Base-by-base conservation (phyloP, 2,888 invertebrate species). In the Patella ulyssiponensis region DNA sequence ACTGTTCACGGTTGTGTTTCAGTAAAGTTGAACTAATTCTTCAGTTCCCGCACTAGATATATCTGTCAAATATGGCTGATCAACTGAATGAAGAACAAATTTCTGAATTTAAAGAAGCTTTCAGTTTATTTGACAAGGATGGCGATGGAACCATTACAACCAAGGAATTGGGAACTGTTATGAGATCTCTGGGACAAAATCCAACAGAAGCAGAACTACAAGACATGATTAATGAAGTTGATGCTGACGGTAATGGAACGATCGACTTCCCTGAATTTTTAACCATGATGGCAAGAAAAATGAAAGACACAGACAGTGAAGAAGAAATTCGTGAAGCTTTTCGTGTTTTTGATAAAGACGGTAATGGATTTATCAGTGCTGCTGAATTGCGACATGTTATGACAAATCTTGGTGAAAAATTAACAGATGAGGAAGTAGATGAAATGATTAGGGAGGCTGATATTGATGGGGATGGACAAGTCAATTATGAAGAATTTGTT, bases 61-160 rank as follows among this genome's bases (percentile, higher is more conserved):
- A 44, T 44, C 44, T 44, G 44, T 44, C 20, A 1, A 64, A 64
- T 11, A 64, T 64, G 73, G 73, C 73, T 27, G 73, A 73, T 23
- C 73, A 73, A 20, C 73, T 73, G n/a, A 53, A 14, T 23, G 73
- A 73, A 54, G 73, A 73, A 27, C 73, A 73, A 53, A 73, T 79
- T 78, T 9, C 84, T 91, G 98, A 98, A 94, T 99, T 98, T 96
- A 98, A 98, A 94, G 98, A 99, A 94, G 98, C 98, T 91, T 99
- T 98, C 94, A 98, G 98, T 93, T 95, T 98, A 93, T 99, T 99
- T 94, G 98, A 99, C 94, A 98, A 98, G 94, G 98, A 99, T 93
- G 98, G 98, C 86, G 98, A 99, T 94, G 98, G 98, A 93, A 98
- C 97, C 93, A 98, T 99, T 94, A 98, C 98, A 91, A 98, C 98